Evolutionary conservation across 2,888 invertebrate genomes (phyloP).

Genomic region (Rhagonycha fulva): DNA sequence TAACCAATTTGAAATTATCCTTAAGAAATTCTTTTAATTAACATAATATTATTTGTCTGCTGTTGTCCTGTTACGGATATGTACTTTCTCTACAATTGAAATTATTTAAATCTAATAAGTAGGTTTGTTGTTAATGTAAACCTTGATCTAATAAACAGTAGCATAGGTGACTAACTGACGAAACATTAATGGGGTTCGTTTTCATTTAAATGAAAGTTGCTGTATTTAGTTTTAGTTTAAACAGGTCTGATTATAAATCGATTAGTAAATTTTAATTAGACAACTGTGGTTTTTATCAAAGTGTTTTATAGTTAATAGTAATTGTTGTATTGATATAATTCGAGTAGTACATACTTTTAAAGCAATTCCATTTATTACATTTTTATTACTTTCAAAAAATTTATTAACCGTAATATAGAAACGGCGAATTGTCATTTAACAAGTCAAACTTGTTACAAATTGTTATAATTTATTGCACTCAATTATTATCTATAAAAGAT

Average conservation of each 20-base stretch:
- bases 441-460: neutral
- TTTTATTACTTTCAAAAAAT: neutral
- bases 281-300: neutral
- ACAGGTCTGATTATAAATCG: neutral
- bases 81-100: neutral
- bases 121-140: neutral
- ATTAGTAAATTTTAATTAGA: neutral
- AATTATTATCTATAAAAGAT: neutral
- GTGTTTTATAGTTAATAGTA: neutral
- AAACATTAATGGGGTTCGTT: neutral
- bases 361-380: neutral
- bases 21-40: neutral
- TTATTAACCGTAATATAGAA: neutral
- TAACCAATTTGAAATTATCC: neutral
- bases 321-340: neutral
- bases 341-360: neutral
- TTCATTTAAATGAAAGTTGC: neutral
- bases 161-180: neutral
- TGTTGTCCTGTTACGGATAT: neutral
- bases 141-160: neutral
- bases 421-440: neutral
- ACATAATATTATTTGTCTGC: neutral
- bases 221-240: neutral
- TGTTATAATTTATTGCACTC: neutral
- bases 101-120: neutral